phyloP scores from a whole-genome alignment of 2,113 vertebrate genomes.

The Zapus hudsonius region DNA sequence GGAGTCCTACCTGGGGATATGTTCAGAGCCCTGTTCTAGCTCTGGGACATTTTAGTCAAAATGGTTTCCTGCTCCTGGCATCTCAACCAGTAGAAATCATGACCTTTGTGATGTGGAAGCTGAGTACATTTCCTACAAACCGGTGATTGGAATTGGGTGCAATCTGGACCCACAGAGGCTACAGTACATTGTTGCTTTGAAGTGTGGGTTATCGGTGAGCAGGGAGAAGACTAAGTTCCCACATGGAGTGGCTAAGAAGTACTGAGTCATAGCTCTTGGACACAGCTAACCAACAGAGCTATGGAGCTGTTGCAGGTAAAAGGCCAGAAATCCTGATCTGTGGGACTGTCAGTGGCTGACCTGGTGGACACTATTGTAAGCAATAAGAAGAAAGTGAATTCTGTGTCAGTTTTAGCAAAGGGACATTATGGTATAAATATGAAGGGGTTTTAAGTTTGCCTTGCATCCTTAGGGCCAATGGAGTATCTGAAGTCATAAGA shows the following conservation, averaged over 20 bases:
- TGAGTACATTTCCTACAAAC: too few species aligned
- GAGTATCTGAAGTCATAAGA: constrained; percentile 88
- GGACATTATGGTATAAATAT: constrained; percentile 89
- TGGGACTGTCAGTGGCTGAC: constrained; percentile 95
- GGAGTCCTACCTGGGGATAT: too few species aligned
- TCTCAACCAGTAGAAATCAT: too few species aligned
- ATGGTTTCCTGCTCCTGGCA: too few species aligned
- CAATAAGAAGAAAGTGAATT: constrained; percentile 92
- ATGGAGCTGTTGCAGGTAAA: constrained; percentile 92
- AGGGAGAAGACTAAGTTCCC: too few species aligned
- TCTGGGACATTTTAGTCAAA: too few species aligned
- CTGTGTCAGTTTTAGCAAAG: constrained; percentile 93
- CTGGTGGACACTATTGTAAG: constrained; percentile 92
- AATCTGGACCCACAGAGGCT: too few species aligned
- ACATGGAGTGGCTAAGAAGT: constrained; percentile 87
- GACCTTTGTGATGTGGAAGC: too few species aligned
- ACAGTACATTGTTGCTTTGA: too few species aligned
- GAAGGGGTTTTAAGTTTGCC: constrained; percentile 97
- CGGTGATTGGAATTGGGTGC: too few species aligned
- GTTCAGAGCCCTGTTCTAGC: too few species aligned
- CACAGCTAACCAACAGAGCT: constrained; percentile 91
- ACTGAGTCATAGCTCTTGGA: constrained; percentile 81
- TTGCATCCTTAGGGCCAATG: constrained; percentile 89
- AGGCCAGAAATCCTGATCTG: constrained; percentile 95
- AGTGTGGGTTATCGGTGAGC: too few species aligned